Conservation (phyloP, 2,113 vertebrate genomes). For the Naja naja region DNA sequence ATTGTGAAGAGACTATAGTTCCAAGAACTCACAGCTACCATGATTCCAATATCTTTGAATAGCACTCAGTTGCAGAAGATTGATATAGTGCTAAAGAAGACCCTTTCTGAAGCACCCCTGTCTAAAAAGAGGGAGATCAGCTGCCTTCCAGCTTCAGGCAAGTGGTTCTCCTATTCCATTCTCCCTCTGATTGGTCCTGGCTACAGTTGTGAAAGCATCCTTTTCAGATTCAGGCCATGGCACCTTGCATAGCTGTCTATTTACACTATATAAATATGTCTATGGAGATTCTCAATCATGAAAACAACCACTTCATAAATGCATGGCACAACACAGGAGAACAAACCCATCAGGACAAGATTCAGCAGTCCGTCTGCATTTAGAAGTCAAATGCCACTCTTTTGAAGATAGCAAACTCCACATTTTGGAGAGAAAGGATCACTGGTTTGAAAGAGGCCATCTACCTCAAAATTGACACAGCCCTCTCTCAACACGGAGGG, state of each 20-base stretch:
- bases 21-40: not conserved
- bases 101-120: not conserved
- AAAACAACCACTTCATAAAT: too few species aligned
- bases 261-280: too few species aligned
- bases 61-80: not conserved
- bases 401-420: too few species aligned
- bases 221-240: not conserved
- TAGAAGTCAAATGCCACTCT: too few species aligned
- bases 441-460: too few species aligned
- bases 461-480: too few species aligned
- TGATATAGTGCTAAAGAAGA: not conserved
- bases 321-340: too few species aligned
- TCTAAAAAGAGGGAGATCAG: not conserved
- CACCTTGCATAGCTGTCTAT: not conserved
- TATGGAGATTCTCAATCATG: too few species aligned
- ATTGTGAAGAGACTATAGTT: not conserved
- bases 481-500: too few species aligned
- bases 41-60: not conserved
- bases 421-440: too few species aligned
- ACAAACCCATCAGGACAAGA: too few species aligned
- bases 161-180: not conserved
- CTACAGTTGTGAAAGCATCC: not conserved
- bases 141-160: not conserved
- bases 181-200: not conserved
- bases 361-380: too few species aligned